These are phyloP conservation scores for Poeciliopsis prolifica DNA, from an alignment of 2,113 vertebrate genomes.

Conservation along the genomic window DNA sequence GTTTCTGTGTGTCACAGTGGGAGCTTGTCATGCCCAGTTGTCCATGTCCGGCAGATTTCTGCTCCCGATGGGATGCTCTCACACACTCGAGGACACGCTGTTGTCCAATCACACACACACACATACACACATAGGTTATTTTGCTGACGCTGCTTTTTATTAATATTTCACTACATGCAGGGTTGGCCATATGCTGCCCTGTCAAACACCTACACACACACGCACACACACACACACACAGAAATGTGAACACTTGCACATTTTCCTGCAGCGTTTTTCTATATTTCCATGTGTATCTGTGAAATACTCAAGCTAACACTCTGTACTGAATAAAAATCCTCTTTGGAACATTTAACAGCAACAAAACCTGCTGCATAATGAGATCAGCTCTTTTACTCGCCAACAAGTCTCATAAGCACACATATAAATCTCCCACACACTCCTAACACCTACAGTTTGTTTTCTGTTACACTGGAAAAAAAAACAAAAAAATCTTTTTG, in stretches of 20 bases:
- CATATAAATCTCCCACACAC: constrained; percentile 10
- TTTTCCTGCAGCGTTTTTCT: constrained; percentile 7
- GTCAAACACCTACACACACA: constrained; percentile 54
- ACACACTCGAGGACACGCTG: constrained; percentile 7
- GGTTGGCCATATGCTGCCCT: constrained; percentile 71
- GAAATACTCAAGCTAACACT: constrained; percentile 13
- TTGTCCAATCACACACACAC: background rate
- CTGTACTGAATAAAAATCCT: background rate
- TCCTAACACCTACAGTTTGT: constrained; percentile 14
- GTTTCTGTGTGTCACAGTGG: constrained; percentile 37
- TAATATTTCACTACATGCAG: constrained; percentile 74
- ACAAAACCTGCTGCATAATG: constrained; percentile 12
- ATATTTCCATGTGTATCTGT: background rate
- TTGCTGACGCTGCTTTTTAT: constrained; percentile 73
- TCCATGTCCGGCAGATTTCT: constrained; percentile 70
- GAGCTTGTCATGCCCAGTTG: constrained; percentile 67
- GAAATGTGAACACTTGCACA: background rate
- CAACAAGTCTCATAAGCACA: background rate
- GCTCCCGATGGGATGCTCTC: constrained; percentile 51
- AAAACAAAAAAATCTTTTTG: background rate
- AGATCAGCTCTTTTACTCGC: constrained; percentile 1
- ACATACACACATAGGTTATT: constrained; percentile 35
- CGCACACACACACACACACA: background rate
- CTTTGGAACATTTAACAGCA: background rate
- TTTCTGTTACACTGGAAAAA: constrained; percentile 16